Conservation (phyloP, 2,797 vertebrate genomes). For the Arremon aurantiirostris region DNA sequence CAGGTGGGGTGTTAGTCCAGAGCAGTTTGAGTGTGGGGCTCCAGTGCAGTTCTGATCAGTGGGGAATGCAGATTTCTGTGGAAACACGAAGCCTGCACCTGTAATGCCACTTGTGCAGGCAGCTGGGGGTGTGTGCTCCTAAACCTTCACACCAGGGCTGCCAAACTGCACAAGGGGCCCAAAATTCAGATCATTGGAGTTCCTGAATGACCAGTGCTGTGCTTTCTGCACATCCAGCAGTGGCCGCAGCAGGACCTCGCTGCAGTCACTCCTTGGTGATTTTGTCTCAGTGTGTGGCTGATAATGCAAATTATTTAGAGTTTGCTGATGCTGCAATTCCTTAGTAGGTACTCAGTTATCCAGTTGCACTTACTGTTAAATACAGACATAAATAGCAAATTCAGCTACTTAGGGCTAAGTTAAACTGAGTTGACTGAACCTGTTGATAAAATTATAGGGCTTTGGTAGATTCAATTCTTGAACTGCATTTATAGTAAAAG, state of each 20-base stretch:
- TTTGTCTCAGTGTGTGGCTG: constrained; percentile 38
- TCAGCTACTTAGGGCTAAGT: constrained; percentile 38
- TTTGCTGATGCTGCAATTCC: constrained; percentile 29
- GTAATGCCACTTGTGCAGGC: neutral
- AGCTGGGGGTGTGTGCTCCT: neutral
- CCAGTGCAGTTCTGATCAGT: accelerated
- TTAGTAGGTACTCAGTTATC: constrained; percentile 54
- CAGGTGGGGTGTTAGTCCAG: neutral
- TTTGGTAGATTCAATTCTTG: constrained; percentile 69
- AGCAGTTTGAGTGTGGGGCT: neutral
- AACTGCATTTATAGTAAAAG: constrained; percentile 74
- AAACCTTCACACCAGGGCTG: neutral
- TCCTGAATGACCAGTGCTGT: neutral
- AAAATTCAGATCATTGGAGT: accelerated
- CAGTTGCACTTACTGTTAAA: constrained; percentile 59
- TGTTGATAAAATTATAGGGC: constrained; percentile 57
- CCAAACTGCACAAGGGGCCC: neutral
- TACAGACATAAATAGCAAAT: constrained; percentile 64
- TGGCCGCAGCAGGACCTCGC: neutral
- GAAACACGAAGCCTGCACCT: neutral
- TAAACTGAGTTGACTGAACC: constrained; percentile 48
- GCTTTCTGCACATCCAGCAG: neutral
- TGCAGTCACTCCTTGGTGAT: constrained; percentile 13
- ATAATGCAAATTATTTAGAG: constrained; percentile 23
- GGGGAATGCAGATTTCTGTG: neutral